A percentile compares a stretch with the other conserved stretches of the same genome.
Conservation (phyloP, 1,140 invertebrate species). For the Chionoecetes opilio region DNA sequence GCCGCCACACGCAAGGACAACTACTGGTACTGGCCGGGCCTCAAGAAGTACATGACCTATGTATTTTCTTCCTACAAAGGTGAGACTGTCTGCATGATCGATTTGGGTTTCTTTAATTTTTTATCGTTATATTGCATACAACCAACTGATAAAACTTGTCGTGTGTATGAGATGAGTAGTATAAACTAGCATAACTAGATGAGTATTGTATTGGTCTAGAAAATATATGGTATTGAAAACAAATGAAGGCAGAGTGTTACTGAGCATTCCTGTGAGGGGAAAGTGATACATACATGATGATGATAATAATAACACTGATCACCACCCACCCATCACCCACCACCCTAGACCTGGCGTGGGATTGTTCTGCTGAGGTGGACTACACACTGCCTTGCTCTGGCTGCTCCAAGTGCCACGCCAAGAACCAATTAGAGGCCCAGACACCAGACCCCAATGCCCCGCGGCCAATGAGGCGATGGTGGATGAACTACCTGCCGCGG, state of each 20-base stretch:
- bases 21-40: conserved; percentile 94
- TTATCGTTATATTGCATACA: not conserved
- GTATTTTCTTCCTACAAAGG: conserved; percentile 89
- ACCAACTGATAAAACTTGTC: too few relatives aligned
- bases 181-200: too few relatives aligned
- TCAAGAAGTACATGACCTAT: conserved; percentile 90
- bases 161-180: too few relatives aligned
- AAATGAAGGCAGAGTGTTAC: too few relatives aligned
- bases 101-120: not conserved
- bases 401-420: conserved; percentile 89
- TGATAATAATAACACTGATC: too few relatives aligned
- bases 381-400: conserved; percentile 92
- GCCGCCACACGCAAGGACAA: conserved; percentile 87
- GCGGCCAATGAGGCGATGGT: conserved; percentile 84
- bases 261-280: too few relatives aligned
- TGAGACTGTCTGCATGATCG: not conserved
- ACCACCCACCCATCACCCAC: too few relatives aligned
- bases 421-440: conserved; percentile 52
- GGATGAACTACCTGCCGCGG: conserved; percentile 85
- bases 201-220: too few relatives aligned
- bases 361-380: conserved; percentile 88
- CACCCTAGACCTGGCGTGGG: conserved; percentile 85
- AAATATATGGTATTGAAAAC: too few relatives aligned
- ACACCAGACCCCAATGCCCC: conserved; percentile 74
- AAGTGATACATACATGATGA: too few relatives aligned